Conservation (phyloP, 2,888 invertebrate genomes). For the Blastobasis lacticolella region DNA sequence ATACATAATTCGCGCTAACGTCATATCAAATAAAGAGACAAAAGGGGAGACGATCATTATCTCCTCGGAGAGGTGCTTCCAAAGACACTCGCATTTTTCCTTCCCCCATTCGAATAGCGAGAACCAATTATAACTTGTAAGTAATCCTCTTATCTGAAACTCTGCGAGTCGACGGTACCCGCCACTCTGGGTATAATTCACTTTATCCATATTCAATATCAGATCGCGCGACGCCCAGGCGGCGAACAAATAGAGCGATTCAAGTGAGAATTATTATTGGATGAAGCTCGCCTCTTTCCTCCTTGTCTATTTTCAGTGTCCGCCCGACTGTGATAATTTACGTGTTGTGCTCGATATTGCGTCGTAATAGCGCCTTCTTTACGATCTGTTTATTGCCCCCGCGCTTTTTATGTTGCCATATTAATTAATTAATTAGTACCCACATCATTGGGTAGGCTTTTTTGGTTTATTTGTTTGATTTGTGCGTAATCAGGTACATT, state of each 20-base stretch:
- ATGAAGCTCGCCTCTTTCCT: slow-evolving; percentile 61
- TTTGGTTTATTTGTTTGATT: no score
- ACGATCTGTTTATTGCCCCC: slow-evolving; percentile 21
- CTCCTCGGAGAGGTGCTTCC: slow-evolving; percentile 40
- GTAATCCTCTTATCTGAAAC: slow-evolving; percentile 65
- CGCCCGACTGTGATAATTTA: slow-evolving; percentile 54
- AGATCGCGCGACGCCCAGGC: slow-evolving; percentile 64
- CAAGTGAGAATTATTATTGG: slow-evolving; percentile 71
- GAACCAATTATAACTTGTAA: slow-evolving; percentile 71
- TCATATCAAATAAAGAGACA: background rate
- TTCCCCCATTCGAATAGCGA: slow-evolving; percentile 54
- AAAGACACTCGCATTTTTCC: slow-evolving; percentile 48
- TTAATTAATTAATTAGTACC: slow-evolving; percentile 1
- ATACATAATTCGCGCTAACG: no score
- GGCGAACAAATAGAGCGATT: slow-evolving; percentile 68
- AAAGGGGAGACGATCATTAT: slow-evolving; percentile 40
- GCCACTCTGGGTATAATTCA: slow-evolving; percentile 66
- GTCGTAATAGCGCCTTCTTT: slow-evolving; percentile 33
- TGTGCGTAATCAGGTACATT: no score
- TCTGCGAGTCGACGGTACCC: slow-evolving; percentile 55
- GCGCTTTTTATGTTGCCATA: slow-evolving; percentile 2
- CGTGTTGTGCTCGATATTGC: slow-evolving; percentile 53
- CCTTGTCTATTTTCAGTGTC: slow-evolving; percentile 60
- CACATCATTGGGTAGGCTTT: no score
- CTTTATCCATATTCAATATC: slow-evolving; percentile 73